Base-by-base conservation (phyloP, 2,888 invertebrate genomes). In the Adelognathus sp. region DNA sequence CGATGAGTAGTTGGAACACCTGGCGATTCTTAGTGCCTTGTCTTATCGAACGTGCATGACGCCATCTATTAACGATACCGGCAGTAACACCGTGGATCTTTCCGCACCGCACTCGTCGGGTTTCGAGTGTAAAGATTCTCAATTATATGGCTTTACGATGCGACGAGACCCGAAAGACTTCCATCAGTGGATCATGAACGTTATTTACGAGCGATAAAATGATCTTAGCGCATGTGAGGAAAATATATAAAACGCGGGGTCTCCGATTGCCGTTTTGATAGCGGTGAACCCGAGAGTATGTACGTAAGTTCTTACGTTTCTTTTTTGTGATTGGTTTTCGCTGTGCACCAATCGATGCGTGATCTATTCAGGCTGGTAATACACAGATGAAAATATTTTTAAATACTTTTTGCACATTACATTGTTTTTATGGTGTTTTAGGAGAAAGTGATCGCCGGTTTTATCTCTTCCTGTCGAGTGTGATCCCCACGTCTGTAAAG, bases 181-280 rank as follows among this genome's bases (percentile, higher is more conserved):
- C 80, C 82, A 83, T 85, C 82, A 82, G 83, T 82, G 81, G 83
- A 86, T 84, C 84, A 83, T 79, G 81, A 79, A 74, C 72, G 77
- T 85, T 82, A 86, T 85, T 86, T 86, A 86, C 82, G 86, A 77
- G 76, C 80, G 77, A 83, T 86, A 86, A 85, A 85, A 81, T n/a
- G 77, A 78, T 56, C 50, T 72, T 58, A 69, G 72, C 74, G 76
- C 66, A 72, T 58, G 77, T 52, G 69, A 41, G 54, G 46, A 74
- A 79, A 61, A 50, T 24, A 66, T 73, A 81, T 73, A 70, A 76
- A 76, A 79, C 66, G 74, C 76, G 75, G 75, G 69, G 76, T 84
- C 84, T 82, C 76, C 75, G 81, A 81, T 84, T 84, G 80, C 66
- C 79, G 56, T 76, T 83, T 81, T 79, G 76, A 79, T 76, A 67